Conservation (phyloP, 1,140 invertebrate species). For the Leucophenga varia region DNA sequence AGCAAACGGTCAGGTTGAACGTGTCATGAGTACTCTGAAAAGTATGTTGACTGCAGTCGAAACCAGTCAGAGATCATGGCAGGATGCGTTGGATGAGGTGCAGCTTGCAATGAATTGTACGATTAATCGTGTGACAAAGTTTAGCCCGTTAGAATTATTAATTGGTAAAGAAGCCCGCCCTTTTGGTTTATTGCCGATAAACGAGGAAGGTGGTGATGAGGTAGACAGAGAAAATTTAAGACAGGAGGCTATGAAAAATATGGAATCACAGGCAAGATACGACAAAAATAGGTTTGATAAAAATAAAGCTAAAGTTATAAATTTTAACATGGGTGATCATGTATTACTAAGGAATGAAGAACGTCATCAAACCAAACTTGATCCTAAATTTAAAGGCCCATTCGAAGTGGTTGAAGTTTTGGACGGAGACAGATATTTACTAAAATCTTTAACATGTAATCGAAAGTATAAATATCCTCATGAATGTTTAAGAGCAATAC, state of each 20-base stretch:
- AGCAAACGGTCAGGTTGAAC: constrained; percentile 31
- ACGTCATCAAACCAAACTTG: neutral
- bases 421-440: neutral
- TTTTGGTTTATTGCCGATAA: neutral
- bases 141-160: constrained; percentile 17
- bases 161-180: neutral
- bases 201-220: neutral
- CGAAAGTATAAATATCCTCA: neutral
- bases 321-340: too few species aligned
- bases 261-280: constrained; percentile 1
- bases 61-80: constrained; percentile 30
- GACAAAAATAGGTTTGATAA: constrained; percentile 5
- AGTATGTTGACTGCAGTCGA: constrained; percentile 5
- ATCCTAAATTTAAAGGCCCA: constrained; percentile 5
- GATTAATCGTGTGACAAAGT: constrained; percentile 26
- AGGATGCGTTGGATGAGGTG: constrained; percentile 36
- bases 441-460: neutral
- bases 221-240: constrained; percentile 2
- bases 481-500: neutral
- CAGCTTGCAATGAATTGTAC: constrained; percentile 45
- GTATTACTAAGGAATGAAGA: too few species aligned
- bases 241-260: neutral
- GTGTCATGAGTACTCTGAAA: constrained; percentile 35
- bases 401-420: neutral
- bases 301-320: too few species aligned